Base-by-base conservation (phyloP, 1,140 invertebrate species). In the Lepidostoma basale region DNA sequence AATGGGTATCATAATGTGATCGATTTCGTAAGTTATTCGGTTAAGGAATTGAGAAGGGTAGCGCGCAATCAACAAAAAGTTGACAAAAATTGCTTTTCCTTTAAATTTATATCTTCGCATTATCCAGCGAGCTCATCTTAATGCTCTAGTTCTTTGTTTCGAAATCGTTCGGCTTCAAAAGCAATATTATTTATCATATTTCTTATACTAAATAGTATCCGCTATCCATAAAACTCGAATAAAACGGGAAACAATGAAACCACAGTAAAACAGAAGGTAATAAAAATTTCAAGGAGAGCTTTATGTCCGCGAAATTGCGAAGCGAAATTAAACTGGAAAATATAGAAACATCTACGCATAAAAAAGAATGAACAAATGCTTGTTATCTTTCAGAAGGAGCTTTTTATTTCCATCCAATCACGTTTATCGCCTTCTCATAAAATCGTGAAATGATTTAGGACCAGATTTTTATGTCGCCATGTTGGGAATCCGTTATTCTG, bases 391-490 rank as follows among this genome's bases (percentile, higher is more conserved):
- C 45, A 49, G 25, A 25, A 56, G 22, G 39, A 25, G 10, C 14
- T 23, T 63, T 63, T 63, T 63, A 63, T 63, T 63, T 52, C 44
- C 26, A 47, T 63, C 59, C 36, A 44, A 47, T 63, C 62, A 47
- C 28, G 16, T 63, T 62, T 62, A 47, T 63, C 33, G 62, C 62
- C 45, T 30, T 63, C 62, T 63, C 62, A 52, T 63, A 63, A 63
- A 63, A 63, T 52, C 45, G 9, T n/a, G 44, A 45, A 28, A 63
- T 63, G 62, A 63, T 63, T 63, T 63, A 63, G 33, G 62, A 26
- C 16, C 62, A 20, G 28, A 45, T 63, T 63, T 49, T 63, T 47
- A 63, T 63, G 62, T 63, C 62, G 26, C 30, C 62, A 65, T 47
- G 62, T 65, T 40, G 20, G 33, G 62, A 30, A 40, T 54, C 33